Percentiles rank a stretch among this genome's conserved stretches.
Conservation (phyloP, 92 coral and sea anemone species). For the Epizoanthus rinbou region DNA sequence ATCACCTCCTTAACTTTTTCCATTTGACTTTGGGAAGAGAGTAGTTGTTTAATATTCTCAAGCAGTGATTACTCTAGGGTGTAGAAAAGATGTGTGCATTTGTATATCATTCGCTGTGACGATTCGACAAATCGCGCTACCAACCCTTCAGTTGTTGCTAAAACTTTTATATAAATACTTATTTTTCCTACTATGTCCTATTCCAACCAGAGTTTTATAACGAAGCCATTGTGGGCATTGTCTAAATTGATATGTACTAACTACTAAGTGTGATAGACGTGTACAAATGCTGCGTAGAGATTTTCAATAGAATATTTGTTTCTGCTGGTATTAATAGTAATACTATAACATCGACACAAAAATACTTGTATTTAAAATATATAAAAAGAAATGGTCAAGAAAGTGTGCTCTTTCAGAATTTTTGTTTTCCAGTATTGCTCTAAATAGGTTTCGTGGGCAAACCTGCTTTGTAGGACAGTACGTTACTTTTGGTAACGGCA, state of each 20-base stretch:
- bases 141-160: slow-evolving; percentile 19
- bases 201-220: background rate
- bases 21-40: slow-evolving; percentile 6
- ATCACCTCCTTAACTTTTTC: background rate
- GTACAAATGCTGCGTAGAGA: background rate
- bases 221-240: background rate
- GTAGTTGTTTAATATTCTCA: background rate
- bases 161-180: background rate
- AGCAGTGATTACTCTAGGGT: background rate
- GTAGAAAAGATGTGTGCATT: background rate
- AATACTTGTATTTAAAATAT: background rate
- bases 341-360: slow-evolving; percentile 9
- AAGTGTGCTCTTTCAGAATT: no score
- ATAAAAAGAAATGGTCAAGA: no score
- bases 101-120: slow-evolving; percentile 22
- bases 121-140: slow-evolving; percentile 10
- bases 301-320: slow-evolving; percentile 1
- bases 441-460: background rate
- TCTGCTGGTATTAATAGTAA: slow-evolving; percentile 10
- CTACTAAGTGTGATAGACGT: slow-evolving; percentile 5
- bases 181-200: background rate
- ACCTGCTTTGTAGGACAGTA: no score
- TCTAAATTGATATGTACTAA: background rate
- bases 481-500: background rate
- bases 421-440: no score